Evolutionary conservation across 2,888 invertebrate species (phyloP), one percentile per base, ranked within the genome.

Genomic region (Ecdyonurus torrentis): DNA sequence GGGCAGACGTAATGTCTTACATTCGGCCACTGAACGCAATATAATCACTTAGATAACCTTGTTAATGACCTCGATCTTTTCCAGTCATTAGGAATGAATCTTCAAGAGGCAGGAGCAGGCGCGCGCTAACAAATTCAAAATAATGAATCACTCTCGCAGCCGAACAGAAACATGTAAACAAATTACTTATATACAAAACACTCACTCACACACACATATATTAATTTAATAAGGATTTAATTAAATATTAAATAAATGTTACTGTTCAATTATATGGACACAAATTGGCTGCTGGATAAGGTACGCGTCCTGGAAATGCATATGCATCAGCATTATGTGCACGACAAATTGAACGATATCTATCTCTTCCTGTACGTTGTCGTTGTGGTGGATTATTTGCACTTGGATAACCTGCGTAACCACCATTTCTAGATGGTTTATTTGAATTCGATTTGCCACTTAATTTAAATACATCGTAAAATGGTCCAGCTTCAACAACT

Each of bases 331-430:
- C 75, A 69, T 82, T 81, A 67, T 86, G 81, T 5, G 86, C 81
- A 63, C 83, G 78, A 70, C 89, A 89, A 66, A 89, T 83, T 61
- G 84, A 81, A 70, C 82, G 83, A 74, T 82, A 89, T 1, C 84
- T 78, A 68, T 82, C 80, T 52, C 76, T 77, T 19, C 75, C 81
- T 7, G 59, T 59, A 20, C 63, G 58, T 52, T 63, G 62, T 37
- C 37, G 5, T 5, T 5, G 5, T 37, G 7, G 7, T 10, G 37
- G 7, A 37, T 15, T 37, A 15, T 37, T 37, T 15, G 37, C 37
- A 37, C 37, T 5, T 10, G 37, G 5, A n/a, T n/a, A n/a, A n/a
- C n/a, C n/a, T n/a, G n/a, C n/a, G n/a, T n/a, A n/a, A n/a, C n/a
- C n/a, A n/a, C n/a, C n/a, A n/a, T n/a, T n/a, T n/a, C n/a, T n/a